Base-by-base conservation (phyloP, 2,113 vertebrate species). In the Poeciliopsis retropinna region DNA sequence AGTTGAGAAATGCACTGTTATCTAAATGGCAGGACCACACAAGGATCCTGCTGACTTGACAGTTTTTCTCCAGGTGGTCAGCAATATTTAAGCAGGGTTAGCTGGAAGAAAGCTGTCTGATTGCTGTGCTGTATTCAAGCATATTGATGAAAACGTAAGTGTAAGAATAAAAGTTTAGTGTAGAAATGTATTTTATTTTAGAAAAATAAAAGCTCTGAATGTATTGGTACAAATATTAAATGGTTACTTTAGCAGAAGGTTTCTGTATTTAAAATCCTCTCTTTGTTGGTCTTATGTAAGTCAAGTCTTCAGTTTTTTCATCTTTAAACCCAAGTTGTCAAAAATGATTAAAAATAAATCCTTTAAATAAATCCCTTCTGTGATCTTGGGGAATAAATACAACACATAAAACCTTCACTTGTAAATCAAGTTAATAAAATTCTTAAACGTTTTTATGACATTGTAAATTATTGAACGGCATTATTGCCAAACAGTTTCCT, bases 401-500 rank as follows among this genome's bases (percentile, higher is more conserved):
- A 47, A 47, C 5, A 17, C 3, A 44, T 44, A 44, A 44, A 17
- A 17, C 5, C 8, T 25, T 57, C 10, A 57, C 25, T 25, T 57
- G 5, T n/a, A n/a, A 54, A 54, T 54, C 6, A 6, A 22, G 22
- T 51, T 51, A 51, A 51, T 51, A 22, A 6, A 54, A 54, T 22
- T 2, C 47, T 22, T 54, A 15, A 22, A 25, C 15, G 7, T 54
- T 25, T n/a, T n/a, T 9, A 57, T 57, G 25, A n/a, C 25, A 57
- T 57, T 57, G 17, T 25, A 19, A 54, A 54, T 54, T 8, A 57
- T n/a, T n/a, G 51, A 25, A 57, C 0, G 5, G 3, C 10, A n/a
- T 57, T 57, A n/a, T 41, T 27, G n/a, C n/a, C 73, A 34, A 78
- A 73, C 76, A 76, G 64, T 66, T 1, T n/a, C 19, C 3, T 17